Evolutionary conservation across 92 coral and sea anemone genomes (phyloP).

Genomic region (Virgularia gustaviana): DNA sequence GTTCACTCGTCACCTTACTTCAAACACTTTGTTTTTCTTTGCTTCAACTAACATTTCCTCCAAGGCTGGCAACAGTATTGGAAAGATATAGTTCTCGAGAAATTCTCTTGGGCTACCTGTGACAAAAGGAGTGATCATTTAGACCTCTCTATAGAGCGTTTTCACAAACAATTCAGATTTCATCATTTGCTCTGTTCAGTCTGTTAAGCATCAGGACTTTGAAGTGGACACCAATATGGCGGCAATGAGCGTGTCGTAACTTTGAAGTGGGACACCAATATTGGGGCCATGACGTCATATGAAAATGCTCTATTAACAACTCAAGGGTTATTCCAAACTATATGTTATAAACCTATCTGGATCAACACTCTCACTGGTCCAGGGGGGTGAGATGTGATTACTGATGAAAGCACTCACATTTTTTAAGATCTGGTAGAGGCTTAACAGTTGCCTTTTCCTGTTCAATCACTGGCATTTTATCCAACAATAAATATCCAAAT

Average conservation of each 20-base stretch:
- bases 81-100: conserved; percentile 79
- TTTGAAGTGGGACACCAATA: too few species aligned
- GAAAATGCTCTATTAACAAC: too few species aligned
- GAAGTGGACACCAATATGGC: too few species aligned
- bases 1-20: conserved; percentile 64
- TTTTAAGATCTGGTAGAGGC: conserved; percentile 68
- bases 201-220: too few species aligned
- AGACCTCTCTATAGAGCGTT: too few species aligned
- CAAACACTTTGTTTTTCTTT: conserved; percentile 93
- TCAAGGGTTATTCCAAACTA: too few species aligned
- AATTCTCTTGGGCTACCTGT: conserved; percentile 87
- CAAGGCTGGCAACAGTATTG: conserved; percentile 82
- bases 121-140: too few species aligned
- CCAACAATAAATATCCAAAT: conserved; percentile 78
- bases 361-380: background rate
- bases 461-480: conserved; percentile 72
- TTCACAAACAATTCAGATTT: too few species aligned
- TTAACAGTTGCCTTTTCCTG: conserved; percentile 47
- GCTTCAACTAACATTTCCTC: conserved; percentile 89
- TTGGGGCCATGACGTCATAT: too few species aligned
- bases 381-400: background rate
- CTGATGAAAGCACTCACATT: conserved; percentile 56
- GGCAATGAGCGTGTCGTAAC: too few species aligned
- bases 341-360: too few species aligned
- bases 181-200: too few species aligned